Percentiles rank a stretch among this genome's conserved stretches.
Conservation (phyloP, 2,888 invertebrate species). For the Tetragonula carbonaria region DNA sequence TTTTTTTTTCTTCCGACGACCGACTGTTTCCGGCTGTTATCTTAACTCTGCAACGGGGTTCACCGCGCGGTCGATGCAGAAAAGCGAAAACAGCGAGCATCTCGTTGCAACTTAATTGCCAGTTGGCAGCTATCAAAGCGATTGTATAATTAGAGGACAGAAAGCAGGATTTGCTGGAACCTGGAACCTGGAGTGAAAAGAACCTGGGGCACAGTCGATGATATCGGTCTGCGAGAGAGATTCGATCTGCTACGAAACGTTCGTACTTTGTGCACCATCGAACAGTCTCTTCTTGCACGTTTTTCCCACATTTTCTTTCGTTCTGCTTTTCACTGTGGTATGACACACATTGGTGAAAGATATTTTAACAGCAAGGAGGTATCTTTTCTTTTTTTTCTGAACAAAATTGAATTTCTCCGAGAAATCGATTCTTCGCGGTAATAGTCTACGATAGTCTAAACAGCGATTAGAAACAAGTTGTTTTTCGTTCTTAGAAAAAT, state of each 20-base stretch:
- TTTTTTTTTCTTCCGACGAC: not conserved
- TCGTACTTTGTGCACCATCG: slow-evolving; percentile 44
- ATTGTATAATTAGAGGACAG: slow-evolving; percentile 55
- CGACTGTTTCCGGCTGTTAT: too few relatives aligned
- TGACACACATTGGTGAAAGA: not conserved
- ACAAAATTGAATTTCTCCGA: not conserved
- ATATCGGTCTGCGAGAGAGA: slow-evolving; percentile 64
- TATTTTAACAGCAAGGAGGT: not conserved
- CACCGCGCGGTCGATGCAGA: not conserved
- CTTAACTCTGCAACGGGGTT: not conserved
- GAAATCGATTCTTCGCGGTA: not conserved
- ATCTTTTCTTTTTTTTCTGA: not conserved
- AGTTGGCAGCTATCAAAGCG: slow-evolving; percentile 56
- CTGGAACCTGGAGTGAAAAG: slow-evolving; percentile 10
- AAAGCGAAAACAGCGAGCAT: too few relatives aligned
- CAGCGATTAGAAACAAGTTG: too few relatives aligned
- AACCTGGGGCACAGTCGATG: slow-evolving; percentile 51
- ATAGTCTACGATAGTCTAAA: too few relatives aligned
- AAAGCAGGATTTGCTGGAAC: slow-evolving; percentile 4
- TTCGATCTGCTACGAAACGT: slow-evolving; percentile 51
- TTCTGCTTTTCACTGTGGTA: not conserved
- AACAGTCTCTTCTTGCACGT: slow-evolving; percentile 1
- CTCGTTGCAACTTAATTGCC: slow-evolving; percentile 50
- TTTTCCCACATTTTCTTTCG: not conserved
- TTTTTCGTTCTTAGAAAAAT: too few relatives aligned